These are phyloP conservation scores for Rapana venosa DNA, from an alignment of 2,888 invertebrate species.

Conservation along the genomic window DNA sequence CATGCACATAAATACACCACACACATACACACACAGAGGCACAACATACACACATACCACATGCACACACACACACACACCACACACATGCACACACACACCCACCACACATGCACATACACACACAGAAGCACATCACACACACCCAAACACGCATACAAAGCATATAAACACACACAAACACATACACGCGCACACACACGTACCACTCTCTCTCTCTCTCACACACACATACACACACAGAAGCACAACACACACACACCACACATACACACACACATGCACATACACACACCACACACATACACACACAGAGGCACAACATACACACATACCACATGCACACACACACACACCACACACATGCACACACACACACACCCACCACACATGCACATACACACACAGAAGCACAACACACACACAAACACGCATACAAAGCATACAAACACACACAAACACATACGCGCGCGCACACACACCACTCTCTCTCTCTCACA, in stretches of 20 bases:
- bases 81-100: background rate
- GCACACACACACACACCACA: constrained; percentile 3
- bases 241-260: too few species aligned
- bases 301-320: too few species aligned
- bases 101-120: background rate
- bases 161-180: constrained; percentile 9
- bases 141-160: background rate
- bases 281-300: too few species aligned
- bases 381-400: background rate
- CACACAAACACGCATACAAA: too few species aligned
- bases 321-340: too few species aligned
- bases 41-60: background rate
- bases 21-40: background rate
- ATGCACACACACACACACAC: background rate
- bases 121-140: background rate
- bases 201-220: too few species aligned
- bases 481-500: too few species aligned
- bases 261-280: too few species aligned
- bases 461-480: background rate
- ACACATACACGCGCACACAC: background rate
- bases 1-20: background rate
- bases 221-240: too few species aligned
- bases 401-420: background rate
- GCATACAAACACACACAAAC: constrained; percentile 3
- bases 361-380: background rate